Percentiles rank a stretch among this genome's conserved stretches.
Conservation (phyloP, 2,888 invertebrate species). For the Eubasilissa splendida region DNA sequence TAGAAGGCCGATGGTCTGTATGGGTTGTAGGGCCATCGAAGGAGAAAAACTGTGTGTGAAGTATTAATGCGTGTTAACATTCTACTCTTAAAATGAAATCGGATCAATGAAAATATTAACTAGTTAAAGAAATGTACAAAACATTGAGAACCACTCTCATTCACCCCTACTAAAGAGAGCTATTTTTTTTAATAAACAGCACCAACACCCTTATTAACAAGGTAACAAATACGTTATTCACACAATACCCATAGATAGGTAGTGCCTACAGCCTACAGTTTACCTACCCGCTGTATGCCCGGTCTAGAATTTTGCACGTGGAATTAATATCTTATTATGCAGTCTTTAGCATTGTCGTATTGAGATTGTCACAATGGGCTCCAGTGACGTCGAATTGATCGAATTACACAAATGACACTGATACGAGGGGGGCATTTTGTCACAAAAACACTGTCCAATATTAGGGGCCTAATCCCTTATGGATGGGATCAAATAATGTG, state of each 20-base stretch:
- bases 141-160: constrained; percentile 19
- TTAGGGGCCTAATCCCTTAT: constrained; percentile 1
- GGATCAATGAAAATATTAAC: too few relatives aligned
- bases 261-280: too few relatives aligned
- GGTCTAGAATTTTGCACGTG: constrained; percentile 7
- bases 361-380: constrained; percentile 38
- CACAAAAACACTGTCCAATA: constrained; percentile 27
- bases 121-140: neutral
- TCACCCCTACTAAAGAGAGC: constrained; percentile 7
- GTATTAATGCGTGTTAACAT: too few relatives aligned
- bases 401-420: constrained; percentile 56
- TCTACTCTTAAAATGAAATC: too few relatives aligned
- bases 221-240: constrained; percentile 42
- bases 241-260: constrained; percentile 5
- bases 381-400: constrained; percentile 41
- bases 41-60: too few relatives aligned
- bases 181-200: constrained; percentile 40
- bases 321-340: constrained; percentile 50
- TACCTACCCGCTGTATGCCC: neutral
- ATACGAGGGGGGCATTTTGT: constrained; percentile 42
- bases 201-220: constrained; percentile 49
- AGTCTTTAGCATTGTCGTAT: constrained; percentile 22
- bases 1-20: too few relatives aligned
- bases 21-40: too few relatives aligned
- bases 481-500: constrained; percentile 15